Evolutionary conservation across 2,888 invertebrate species (phyloP), one percentile per base, ranked within the genome.

Genomic region (Dendrolimus houi): DNA sequence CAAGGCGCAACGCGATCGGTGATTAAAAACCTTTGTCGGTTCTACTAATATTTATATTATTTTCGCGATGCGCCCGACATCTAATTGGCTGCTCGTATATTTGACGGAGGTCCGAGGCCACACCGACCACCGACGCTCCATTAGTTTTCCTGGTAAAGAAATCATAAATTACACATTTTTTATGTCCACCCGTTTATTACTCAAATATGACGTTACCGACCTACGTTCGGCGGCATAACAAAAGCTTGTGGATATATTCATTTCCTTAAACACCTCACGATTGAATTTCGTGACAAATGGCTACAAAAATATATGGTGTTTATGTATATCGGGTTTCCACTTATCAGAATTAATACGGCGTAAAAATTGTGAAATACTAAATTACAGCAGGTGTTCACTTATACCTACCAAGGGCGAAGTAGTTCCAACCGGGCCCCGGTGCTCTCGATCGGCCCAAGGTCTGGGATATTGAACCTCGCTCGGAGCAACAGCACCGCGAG

Each of bases 11-110:
- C 77, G 79, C 79, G 87, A 90, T 90, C 81, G 85, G 87, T 88
- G 90, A 90, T 90, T 89, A 89, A 88, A 88, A 89, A 87, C 88
- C 88, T 90, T 90, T 90, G 90, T 89, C 90, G 90, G 90, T 87
- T 89, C 89, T 90, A 90, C 90, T 90, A 90, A 90, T 90, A 90
- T 90, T 90, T 89, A 90, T 90, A 90, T 77, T 77, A 77, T 90
- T 88, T 87, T 88, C 84, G 86, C 87, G 81, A 85, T 84, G 81
- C 83, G 87, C 71, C 82, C 87, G 86, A 87, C 87, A 87, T 90
- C 87, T 90, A 90, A 90, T 90, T 88, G 90, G 88, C 69, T 71
- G 80, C 75, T 79, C 80, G 78, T 80, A 81, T 80, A 74, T 83
- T 76, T 85, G 82, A 84, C 81, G 74, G 79, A 81, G 84, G 79